Evolutionary conservation across 2,113 vertebrate species (phyloP), one percentile per base, ranked within the genome.

Genomic region (Polyodon spathula): DNA sequence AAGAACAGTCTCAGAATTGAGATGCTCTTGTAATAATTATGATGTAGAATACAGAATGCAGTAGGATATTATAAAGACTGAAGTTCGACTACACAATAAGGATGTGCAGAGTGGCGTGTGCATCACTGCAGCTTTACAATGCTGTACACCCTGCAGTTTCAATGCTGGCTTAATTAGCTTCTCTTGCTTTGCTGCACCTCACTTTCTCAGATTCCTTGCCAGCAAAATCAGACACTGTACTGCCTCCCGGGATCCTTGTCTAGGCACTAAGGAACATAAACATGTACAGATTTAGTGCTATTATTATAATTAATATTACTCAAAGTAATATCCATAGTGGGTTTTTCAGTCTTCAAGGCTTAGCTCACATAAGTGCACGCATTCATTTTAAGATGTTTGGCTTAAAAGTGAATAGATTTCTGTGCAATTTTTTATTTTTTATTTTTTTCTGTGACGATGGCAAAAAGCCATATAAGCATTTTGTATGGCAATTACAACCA

Each of bases 231-330:
- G 59, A 15, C 39, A 43, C 42, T 54, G 40, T 52, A 62, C 1
- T 27, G 44, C 40, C 60, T 54, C 38, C 59, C 50, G 48, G 39
- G 48, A 41, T 58, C 38, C 14, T 44, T 64, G 38, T 38, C 53
- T 16, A 38, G 17, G 53, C 39, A 56, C 62, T 58, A 15, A 16
- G 15, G 40, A 40, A 37, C 55, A 64, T 58, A 40, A 58, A 63
- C 55, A 43, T 9, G 2, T 46, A 17, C 42, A 63, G 56, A 57
- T 41, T 51, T 46, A 52, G 14, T 39, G 14, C 37, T n/a, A 58
- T 44, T 6, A 27, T 39, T 5, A 14, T 53, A 53, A 62, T 51
- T 27, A 54, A 39, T 51, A 37, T 51, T 39, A 7, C 51, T 43
- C 8, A 17, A 40, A 37, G 50, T 52, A n/a, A 8, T 40, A 37